Conservation (phyloP, 2,888 invertebrate genomes). For the Synergus japonicus region DNA sequence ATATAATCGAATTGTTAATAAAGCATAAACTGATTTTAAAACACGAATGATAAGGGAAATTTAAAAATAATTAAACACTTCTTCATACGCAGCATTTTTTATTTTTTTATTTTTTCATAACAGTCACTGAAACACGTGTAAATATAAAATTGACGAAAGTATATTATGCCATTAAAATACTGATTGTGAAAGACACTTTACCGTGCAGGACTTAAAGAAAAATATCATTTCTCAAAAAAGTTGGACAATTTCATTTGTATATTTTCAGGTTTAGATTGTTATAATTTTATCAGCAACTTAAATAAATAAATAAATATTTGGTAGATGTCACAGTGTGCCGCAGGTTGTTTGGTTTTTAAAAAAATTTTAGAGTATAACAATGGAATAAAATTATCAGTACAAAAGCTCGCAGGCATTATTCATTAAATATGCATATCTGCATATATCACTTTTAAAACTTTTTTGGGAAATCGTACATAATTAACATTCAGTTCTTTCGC, state of each 20-base stretch:
- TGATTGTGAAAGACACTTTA: conserved; percentile 25
- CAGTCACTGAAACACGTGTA: conserved; percentile 27
- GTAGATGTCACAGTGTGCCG: background rate
- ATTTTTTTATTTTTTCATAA: conserved; percentile 30
- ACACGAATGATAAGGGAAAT: background rate
- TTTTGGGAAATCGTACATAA: background rate
- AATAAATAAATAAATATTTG: conserved; percentile 20
- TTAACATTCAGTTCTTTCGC: conserved; percentile 35
- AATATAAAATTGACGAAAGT: conserved; percentile 30
- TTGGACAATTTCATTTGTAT: conserved; percentile 3
- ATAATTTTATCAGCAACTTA: background rate
- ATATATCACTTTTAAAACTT: conserved; percentile 30
- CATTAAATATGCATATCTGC: conserved; percentile 2
- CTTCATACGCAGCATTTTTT: conserved; percentile 12
- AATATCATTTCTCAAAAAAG: conserved; percentile 17
- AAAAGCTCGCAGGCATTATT: conserved; percentile 49
- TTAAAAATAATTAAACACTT: background rate
- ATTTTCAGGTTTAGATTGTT: conserved; percentile 16
- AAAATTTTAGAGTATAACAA: conserved; percentile 10
- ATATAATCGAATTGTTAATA: background rate
- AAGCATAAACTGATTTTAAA: background rate
- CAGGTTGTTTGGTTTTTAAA: background rate
- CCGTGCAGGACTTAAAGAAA: conserved; percentile 22
- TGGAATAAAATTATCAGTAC: conserved; percentile 47
- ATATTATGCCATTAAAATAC: conserved; percentile 26